Base-by-base conservation (phyloP, 2,113 vertebrate species). In the Alexandromys fortis region DNA sequence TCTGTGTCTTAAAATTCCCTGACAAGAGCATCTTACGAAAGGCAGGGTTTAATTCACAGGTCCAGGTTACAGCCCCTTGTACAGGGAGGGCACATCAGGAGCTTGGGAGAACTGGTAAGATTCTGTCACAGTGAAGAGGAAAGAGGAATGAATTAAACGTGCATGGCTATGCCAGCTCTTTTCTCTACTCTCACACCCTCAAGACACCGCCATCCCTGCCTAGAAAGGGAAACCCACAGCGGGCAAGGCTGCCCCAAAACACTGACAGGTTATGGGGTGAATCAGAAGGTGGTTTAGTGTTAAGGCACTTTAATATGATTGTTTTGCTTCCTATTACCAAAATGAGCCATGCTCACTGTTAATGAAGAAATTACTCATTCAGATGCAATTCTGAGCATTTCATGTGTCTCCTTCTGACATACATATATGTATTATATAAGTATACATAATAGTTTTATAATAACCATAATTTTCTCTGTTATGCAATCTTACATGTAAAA, bases 311-410 rank as follows among this genome's bases (percentile, higher is more conserved):
- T 92, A 75, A 65, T 90, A 13, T n/a, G 33, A 92, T 87, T 83
- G 22, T 26, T 65, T 58, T 68, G 17, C 55, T 86, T 78, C 19
- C 22, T 87, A 1, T 90, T 82, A 77, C 58, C 58, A 79, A 89
- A 96, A 81, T 92, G 92, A 96, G 5, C 49, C 85, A 67, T 75
- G 30, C n/a, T 87, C 26, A 35, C 77, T 92, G 75, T 30, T 90
- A n/a, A 65, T 65, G 67, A 47, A 52, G 63, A 91, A 78, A 90
- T 68, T 47, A 28, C 94, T 14, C 55, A 90, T 87, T 78, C 49
- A 68, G 10, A 67, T n/a, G 52, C n/a, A 87, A 3, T 88, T 94
- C 75, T 73, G 86, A 82, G 30, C 52, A 73, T 96, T 88, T 89
- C 21, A 58, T 67, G 1, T 68, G 9, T 76, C n/a, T 81, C 35